Conservation (phyloP, 2,888 invertebrate genomes). For the Caenorhabditis becei region DNA sequence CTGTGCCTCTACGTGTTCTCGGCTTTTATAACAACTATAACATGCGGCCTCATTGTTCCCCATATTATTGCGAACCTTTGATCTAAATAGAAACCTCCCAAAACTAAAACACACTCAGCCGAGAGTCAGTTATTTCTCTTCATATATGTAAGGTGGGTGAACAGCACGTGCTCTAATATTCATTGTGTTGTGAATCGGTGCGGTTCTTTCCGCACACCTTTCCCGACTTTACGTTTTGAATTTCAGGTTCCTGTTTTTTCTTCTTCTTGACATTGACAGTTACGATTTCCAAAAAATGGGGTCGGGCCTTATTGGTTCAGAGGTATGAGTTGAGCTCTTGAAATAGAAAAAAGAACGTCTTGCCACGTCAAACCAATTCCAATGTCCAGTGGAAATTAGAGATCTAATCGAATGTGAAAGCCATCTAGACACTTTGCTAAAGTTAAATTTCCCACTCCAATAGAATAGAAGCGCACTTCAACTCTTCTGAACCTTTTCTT, state of each 20-base stretch:
- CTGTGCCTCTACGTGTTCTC: constrained; percentile 81
- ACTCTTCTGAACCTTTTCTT: constrained; percentile 6
- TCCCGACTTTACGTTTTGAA: constrained; percentile 29
- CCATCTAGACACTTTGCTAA: neutral
- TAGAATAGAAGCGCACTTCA: constrained; percentile 20
- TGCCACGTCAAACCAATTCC: neutral
- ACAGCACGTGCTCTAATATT: constrained; percentile 41
- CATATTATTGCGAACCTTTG: constrained; percentile 76
- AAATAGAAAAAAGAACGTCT: neutral
- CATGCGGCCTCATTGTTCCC: constrained; percentile 79
- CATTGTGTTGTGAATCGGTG: constrained; percentile 39
- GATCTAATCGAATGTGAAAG: constrained; percentile 10
- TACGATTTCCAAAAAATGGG: neutral
- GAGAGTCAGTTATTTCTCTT: neutral
- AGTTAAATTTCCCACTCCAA: constrained; percentile 1
- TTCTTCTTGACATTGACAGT: neutral
- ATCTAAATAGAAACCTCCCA: neutral
- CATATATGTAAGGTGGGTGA: constrained; percentile 35
- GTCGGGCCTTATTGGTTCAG: no score
- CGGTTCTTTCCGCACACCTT: constrained; percentile 14
- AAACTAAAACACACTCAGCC: neutral
- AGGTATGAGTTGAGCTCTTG: neutral
- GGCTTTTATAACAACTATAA: constrained; percentile 76
- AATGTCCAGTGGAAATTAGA: neutral
- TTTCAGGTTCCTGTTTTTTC: constrained; percentile 6